phyloP scores from a whole-genome alignment of 2,888 invertebrate species.

The Anoncus sp. region DNA sequence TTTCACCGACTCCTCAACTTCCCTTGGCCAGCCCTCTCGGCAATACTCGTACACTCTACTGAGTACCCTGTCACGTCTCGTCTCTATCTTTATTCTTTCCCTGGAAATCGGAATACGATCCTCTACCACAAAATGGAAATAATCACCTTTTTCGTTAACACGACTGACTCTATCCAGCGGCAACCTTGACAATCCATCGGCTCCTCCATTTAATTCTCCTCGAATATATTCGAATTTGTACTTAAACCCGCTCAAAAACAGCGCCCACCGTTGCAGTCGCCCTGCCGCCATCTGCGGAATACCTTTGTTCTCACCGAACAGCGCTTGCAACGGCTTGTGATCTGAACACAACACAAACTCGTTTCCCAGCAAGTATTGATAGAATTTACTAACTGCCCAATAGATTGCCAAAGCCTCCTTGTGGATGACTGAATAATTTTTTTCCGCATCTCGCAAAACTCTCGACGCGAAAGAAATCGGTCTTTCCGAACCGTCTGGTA shows the following conservation, averaged over 20 bases:
- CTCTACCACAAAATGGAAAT: slow-evolving; percentile 55
- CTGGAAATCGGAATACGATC: slow-evolving; percentile 41
- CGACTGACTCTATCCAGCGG: slow-evolving; percentile 16
- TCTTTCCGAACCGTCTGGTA: slow-evolving; percentile 69
- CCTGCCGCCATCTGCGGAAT: neutral
- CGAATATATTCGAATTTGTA: slow-evolving; percentile 65
- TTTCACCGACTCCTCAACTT: neutral
- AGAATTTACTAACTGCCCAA: slow-evolving; percentile 75
- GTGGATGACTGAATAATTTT: slow-evolving; percentile 75
- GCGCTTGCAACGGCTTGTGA: slow-evolving; percentile 74
- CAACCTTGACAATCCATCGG: slow-evolving; percentile 59
- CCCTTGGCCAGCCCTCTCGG: slow-evolving; percentile 26
- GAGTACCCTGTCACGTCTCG: slow-evolving; percentile 15
- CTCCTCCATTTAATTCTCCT: slow-evolving; percentile 48
- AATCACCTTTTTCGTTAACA: slow-evolving; percentile 12
- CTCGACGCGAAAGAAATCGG: slow-evolving; percentile 69
- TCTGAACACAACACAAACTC: slow-evolving; percentile 73
- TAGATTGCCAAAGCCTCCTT: slow-evolving; percentile 76
- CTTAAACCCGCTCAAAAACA: slow-evolving; percentile 61
- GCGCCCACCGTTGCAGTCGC: slow-evolving; percentile 74
- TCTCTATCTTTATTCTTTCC: slow-evolving; percentile 27
- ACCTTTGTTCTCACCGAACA: slow-evolving; percentile 73
- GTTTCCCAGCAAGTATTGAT: slow-evolving; percentile 76
- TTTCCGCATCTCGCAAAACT: slow-evolving; percentile 72
- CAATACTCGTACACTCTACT: slow-evolving; percentile 32